Evolutionary conservation across 2,797 vertebrate genomes (phyloP), one percentile per base, ranked within the genome.

Genomic region (Coluber constrictor): DNA sequence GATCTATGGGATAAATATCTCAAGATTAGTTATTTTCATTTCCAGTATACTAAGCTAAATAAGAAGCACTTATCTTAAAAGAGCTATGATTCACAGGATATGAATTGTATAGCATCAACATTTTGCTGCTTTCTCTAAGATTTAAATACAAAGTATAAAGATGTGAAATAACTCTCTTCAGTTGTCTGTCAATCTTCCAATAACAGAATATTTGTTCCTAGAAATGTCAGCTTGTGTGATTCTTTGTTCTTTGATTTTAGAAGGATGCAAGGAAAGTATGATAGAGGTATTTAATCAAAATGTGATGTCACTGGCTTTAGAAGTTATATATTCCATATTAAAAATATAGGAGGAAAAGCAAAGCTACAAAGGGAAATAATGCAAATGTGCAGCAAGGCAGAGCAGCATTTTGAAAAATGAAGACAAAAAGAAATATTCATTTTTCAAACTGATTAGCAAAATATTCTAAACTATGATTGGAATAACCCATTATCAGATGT

Each of bases 31-130:
- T 37, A 25, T 13, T 92, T 89, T 55, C 5, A 51, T 92, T 93
- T 93, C 51, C 87, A 87, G 54, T 93, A 91, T 74, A 95, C 66
- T 70, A 60, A 47, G 87, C 29, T 94, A 95, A 37, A 37, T 88
- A 95, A 93, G n/a, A 25, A 90, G 57, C 1, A 29, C 11, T 55
- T 94, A 93, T 93, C 90, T 86, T 94, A 93, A 89, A 0, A 0
- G 13, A 3, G 55, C 74, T 93, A 92, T 70, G 55, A 83, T 92
- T 55, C 91, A 66, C 27, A 70, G 2, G 0, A 6, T 59, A 51
- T 87, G 18, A 23, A 55, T n/a, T 90, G 37, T 20, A 88, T 16
- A 5, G 51, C 37, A 89, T 54, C 61, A 91, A 54, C 90, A 32
- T 61, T 94, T 94, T 29, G 11, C 20, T 23, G n/a, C 66, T 93